phyloP scores from a whole-genome alignment of 2,888 invertebrate genomes.

The Nudaria mundana region DNA sequence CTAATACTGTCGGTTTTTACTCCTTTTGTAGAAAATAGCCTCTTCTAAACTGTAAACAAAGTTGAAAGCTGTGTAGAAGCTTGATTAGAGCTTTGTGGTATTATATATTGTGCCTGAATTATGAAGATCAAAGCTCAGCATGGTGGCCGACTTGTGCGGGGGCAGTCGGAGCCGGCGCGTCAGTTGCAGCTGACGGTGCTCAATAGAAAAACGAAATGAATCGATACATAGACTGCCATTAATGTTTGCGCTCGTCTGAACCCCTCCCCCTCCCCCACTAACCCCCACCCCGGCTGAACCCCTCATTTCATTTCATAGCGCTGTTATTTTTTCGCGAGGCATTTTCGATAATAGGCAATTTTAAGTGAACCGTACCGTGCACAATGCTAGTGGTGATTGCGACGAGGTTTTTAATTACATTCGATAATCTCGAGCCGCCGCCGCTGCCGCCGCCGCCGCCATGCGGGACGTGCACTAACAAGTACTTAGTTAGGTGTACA shows the following conservation, averaged over 20 bases:
- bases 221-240: conserved; percentile 40
- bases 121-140: conserved; percentile 2
- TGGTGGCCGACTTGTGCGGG: not conserved
- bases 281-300: conserved; percentile 4
- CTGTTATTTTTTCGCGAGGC: conserved; percentile 33
- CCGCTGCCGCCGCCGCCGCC: too few species aligned
- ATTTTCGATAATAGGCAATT: conserved; percentile 44
- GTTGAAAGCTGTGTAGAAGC: too few species aligned
- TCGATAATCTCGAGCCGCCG: conserved; percentile 20
- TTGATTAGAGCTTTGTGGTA: too few species aligned
- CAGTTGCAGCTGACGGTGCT: conserved; percentile 49
- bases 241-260: conserved; percentile 28
- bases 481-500: too few species aligned
- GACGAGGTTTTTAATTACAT: conserved; percentile 42
- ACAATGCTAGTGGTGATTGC: conserved; percentile 33
- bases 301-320: conserved; percentile 34
- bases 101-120: too few species aligned
- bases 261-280: conserved; percentile 11
- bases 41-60: too few species aligned
- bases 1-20: too few species aligned
- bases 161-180: conserved; percentile 21
- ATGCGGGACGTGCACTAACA: conserved; percentile 16
- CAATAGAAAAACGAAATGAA: conserved; percentile 47
- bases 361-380: conserved; percentile 34
- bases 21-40: too few species aligned